Evolutionary conservation across 2,113 vertebrate genomes (phyloP).

Genomic region (Ascaphus truei): DNA sequence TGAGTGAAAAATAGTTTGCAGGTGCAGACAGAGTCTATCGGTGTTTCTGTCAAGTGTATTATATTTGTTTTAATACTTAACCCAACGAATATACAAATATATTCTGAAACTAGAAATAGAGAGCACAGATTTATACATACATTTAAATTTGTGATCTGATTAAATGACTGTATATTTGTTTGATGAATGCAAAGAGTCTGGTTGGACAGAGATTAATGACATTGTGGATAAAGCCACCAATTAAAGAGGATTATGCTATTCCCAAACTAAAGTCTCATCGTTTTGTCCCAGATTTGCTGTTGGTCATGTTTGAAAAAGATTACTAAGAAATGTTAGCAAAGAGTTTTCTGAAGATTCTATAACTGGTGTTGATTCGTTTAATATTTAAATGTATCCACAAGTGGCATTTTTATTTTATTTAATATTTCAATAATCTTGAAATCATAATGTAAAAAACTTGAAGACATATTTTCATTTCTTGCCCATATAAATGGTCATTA

Average conservation of each 20-base stretch:
- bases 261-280: background rate
- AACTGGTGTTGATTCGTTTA: too few relatives aligned
- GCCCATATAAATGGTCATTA: too few relatives aligned
- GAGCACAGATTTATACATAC: background rate
- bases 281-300: background rate
- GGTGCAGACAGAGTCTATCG: background rate
- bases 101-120: background rate
- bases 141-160: background rate
- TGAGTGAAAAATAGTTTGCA: slow-evolving; percentile 29
- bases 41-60: background rate
- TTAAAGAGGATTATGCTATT: background rate
- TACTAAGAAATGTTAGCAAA: too few relatives aligned
- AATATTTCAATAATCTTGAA: background rate
- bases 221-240: background rate
- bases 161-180: background rate
- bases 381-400: too few relatives aligned
- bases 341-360: too few relatives aligned
- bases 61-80: slow-evolving; percentile 1
- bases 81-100: background rate
- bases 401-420: background rate
- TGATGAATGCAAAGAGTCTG: too few relatives aligned
- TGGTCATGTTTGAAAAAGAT: too few relatives aligned
- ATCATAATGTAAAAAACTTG: background rate
- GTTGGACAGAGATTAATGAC: slow-evolving; percentile 13
- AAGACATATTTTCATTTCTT: too few relatives aligned